Evolutionary conservation across 2,797 vertebrate species (phyloP), one percentile per base, ranked within the genome.

Genomic region (Sebastes glaucus): DNA sequence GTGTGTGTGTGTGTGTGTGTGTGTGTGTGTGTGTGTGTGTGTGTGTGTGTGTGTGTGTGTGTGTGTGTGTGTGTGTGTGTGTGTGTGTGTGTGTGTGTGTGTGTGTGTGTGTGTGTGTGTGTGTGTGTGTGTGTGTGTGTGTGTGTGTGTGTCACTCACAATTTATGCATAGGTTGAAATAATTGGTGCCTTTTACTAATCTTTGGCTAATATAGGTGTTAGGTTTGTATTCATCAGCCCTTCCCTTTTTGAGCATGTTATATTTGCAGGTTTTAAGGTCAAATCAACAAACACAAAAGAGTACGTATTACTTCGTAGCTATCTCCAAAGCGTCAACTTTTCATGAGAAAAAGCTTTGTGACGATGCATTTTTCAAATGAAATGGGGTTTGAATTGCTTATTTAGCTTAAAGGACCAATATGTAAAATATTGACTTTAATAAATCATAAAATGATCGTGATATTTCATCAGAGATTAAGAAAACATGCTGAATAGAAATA

Each of bases 131-230:
- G 28, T 6, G 28, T 6, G 6, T 6, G 32, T 2, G 30, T 32
- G 30, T 32, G 30, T 8, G 1, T 9, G 38, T 18, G 56, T 53
- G 30, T 64, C 72, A 78, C 55, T 74, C 64, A 60, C 55, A 67
- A 42, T 74, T 80, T 70, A 67, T 53, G 55, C 69, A 42, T 20
- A 55, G n/a, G 49, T 42, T 55, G 46, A 81, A 80, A 42, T 67
- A 79, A 76, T 65, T 77, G 68, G 78, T 20, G 28, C 63, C 55
- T 83, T 83, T 80, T 70, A 33, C 33, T 84, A 64, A 84, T 75
- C 18, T 81, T 33, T 5, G 9, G 42, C 25, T 30, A 38, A 83
- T 42, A 57, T 23, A 59, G 33, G 25, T 18, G 5, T 66, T 53
- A 23, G 52, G 25, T 49, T 83, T 73, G 56, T 46, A 81, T 81